Base-by-base conservation (phyloP, 2,888 invertebrate species). In the Cremastinae sp. region DNA sequence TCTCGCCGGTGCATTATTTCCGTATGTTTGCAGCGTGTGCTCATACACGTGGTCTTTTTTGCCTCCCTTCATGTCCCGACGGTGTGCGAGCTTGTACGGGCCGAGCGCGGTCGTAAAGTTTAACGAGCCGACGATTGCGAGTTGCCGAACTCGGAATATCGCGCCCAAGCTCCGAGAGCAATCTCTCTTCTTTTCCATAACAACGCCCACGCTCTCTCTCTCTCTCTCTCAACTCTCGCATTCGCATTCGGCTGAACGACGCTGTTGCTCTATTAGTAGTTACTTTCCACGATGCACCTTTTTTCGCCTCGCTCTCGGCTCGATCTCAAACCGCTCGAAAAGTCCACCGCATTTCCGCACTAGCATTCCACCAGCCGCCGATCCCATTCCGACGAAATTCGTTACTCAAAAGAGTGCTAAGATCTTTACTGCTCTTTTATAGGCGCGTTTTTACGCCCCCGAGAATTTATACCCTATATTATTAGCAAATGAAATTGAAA, bases 61-160 rank as follows among this genome's bases (percentile, higher is more conserved):
- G 2, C 43, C 16, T 20, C 45, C 45, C 12, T 41, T 35, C 12
- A 55, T 71, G 37, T 41, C 8, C 18, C 39, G 37, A 5, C 47
- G 14, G 28, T 39, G n/a, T 56, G 1, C 20, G 37, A 1, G 28
- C n/a, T 45, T 45, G 47, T 47, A 39, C 16, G 9, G 39, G 14
- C 55, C 55, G 47, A 39, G 59, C 66, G 45, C 61, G 62, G 68
- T 53, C 58, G 64, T 69, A 76, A 76, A 69, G 76, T 76, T 76
- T 69, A 73, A 76, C 69, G 76, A 76, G 76, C 47, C 73, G 64
- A 65, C 73, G 69, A 76, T 76, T 76, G 73, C 73, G 69, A 73
- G 76, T 76, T 76, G 59, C 73, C 76, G 69, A 76, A 76, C 72
- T 72, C 58, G 45, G 61, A 72, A 76, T 73, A 76, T 69, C 75